Conservation (phyloP, 92 coral and sea anemone genomes). For the Parazoanthus darwini region DNA sequence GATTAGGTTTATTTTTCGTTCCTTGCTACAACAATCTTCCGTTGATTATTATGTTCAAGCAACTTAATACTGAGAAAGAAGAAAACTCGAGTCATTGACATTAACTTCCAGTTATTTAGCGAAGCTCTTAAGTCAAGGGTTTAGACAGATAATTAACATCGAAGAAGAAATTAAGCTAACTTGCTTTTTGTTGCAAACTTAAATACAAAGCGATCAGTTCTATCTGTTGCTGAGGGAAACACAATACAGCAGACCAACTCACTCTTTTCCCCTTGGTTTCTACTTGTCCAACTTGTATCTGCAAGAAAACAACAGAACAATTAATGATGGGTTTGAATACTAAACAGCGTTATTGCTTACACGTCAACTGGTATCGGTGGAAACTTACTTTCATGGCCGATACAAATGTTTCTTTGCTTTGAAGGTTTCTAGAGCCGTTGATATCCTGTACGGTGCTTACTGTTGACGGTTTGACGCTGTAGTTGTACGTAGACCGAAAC, state of each 20-base stretch:
- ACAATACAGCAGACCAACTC: neutral
- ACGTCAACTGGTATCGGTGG: neutral
- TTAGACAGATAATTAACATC: neutral
- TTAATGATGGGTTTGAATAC: neutral
- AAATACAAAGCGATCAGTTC: neutral
- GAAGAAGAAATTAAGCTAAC: neutral
- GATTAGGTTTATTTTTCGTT: neutral
- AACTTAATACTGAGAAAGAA: neutral
- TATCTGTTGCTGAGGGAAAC: neutral
- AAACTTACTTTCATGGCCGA: constrained; percentile 30
- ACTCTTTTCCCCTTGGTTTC: neutral
- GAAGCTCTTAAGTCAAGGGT: neutral
- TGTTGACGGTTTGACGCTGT: constrained; percentile 9
- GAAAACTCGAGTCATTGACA: neutral
- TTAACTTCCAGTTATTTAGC: neutral
- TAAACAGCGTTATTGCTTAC: neutral
- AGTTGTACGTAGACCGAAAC: constrained; percentile 28
- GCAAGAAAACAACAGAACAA: neutral
- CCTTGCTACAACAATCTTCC: neutral
- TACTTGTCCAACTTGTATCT: constrained; percentile 30
- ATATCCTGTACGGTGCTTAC: constrained; percentile 11
- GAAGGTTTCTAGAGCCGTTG: neutral
- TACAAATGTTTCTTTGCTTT: constrained; percentile 17
- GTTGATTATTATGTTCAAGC: neutral
- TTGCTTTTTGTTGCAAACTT: neutral